Evolutionary conservation across 2,888 invertebrate genomes (phyloP).

Genomic region (Troides aeacus): DNA sequence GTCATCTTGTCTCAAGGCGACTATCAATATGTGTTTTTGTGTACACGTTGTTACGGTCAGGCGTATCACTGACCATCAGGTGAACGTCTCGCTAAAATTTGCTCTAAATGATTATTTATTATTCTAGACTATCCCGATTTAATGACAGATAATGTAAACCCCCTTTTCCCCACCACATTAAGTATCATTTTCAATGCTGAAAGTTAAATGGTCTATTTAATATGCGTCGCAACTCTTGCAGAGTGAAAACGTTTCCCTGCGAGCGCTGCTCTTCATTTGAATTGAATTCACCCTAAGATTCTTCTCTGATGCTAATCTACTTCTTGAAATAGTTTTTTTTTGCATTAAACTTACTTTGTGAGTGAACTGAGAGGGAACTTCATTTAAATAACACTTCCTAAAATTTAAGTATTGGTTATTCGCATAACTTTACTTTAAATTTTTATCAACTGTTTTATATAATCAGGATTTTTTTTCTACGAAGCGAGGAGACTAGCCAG

Average conservation of each 20-base stretch:
- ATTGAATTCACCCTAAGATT: background rate
- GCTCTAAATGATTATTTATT: too few relatives aligned
- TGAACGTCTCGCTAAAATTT: too few relatives aligned
- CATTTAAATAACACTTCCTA: background rate
- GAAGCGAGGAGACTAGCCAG: too few relatives aligned
- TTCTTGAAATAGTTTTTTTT: background rate
- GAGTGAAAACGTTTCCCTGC: constrained; percentile 1
- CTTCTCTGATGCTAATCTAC: background rate
- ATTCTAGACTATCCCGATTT: too few relatives aligned
- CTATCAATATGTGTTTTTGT: too few relatives aligned
- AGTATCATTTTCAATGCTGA: background rate
- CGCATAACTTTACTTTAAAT: too few relatives aligned
- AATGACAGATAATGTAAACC: too few relatives aligned
- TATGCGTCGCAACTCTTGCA: background rate
- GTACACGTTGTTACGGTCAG: too few relatives aligned
- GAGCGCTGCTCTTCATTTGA: background rate
- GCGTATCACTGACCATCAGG: too few relatives aligned
- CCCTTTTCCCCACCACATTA: too few relatives aligned
- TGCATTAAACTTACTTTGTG: background rate
- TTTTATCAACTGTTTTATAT: background rate
- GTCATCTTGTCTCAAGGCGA: too few relatives aligned
- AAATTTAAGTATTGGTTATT: background rate
- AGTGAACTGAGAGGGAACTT: background rate
- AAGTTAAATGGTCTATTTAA: background rate
- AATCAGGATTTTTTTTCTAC: background rate